These are phyloP conservation scores for Oxyura jamaicensis DNA, from an alignment of 2,113 vertebrate species.

Conservation along the genomic window DNA sequence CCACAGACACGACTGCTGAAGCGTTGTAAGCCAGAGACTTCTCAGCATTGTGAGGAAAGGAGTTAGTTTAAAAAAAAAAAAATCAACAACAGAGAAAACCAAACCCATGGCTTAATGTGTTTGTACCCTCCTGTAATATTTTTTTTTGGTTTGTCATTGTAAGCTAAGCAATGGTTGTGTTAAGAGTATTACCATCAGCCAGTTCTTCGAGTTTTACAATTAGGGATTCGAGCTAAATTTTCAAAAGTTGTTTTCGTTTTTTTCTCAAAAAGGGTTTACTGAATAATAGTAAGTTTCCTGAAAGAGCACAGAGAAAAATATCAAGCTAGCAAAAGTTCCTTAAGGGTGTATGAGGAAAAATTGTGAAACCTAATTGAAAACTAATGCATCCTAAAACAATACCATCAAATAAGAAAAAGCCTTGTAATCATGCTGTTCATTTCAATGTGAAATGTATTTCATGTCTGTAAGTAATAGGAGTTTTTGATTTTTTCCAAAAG, in stretches of 20 bases:
- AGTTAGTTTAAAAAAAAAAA: slow-evolving; percentile 26
- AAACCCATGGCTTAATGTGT: slow-evolving; percentile 67
- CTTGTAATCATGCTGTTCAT: slow-evolving; percentile 73
- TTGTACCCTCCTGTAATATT: slow-evolving; percentile 68
- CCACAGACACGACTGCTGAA: slow-evolving; percentile 97
- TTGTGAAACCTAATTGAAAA: slow-evolving; percentile 54
- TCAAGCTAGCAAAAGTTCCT: background rate
- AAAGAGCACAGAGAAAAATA: slow-evolving; percentile 38
- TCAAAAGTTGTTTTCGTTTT: background rate
- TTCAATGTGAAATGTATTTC: slow-evolving; percentile 73
- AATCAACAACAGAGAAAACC: slow-evolving; percentile 48
- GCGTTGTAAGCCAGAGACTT: slow-evolving; percentile 85
- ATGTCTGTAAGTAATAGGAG: slow-evolving; percentile 68
- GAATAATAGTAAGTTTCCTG: background rate
- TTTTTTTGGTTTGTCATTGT: slow-evolving; percentile 66
- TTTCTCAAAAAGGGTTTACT: slow-evolving; percentile 24
- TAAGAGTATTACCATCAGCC: slow-evolving; percentile 31
- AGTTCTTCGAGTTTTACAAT: slow-evolving; percentile 59
- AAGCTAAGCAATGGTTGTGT: slow-evolving; percentile 48
- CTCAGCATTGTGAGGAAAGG: slow-evolving; percentile 20
- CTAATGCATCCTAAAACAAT: slow-evolving; percentile 41
- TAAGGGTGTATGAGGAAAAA: background rate
- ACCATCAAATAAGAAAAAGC: slow-evolving; percentile 52
- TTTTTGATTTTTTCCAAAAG: slow-evolving; percentile 65
- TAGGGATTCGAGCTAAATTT: slow-evolving; percentile 53